Conservation (phyloP, 2,113 vertebrate genomes). For the Cervus canadensis region DNA sequence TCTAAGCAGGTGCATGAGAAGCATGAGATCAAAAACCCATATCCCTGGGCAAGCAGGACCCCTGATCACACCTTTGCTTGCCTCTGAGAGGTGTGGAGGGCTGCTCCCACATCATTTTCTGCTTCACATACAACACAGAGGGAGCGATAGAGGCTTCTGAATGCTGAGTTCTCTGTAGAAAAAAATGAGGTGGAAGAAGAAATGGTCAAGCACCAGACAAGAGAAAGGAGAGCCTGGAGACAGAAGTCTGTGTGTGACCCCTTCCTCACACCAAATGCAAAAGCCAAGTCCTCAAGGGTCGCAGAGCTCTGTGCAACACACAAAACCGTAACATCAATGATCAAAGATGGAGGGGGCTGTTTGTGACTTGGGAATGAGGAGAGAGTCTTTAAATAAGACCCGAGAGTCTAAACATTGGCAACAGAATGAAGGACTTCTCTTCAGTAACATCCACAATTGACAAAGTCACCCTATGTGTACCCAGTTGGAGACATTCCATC, state of each 20-base stretch:
- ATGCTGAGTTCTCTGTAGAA: neutral
- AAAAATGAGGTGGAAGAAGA: neutral
- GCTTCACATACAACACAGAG: neutral
- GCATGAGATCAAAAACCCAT: no score
- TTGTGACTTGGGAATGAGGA: neutral
- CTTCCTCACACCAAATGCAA: neutral
- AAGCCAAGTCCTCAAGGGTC: neutral
- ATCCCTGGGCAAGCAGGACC: no score
- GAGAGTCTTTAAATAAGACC: neutral
- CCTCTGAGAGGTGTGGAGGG: neutral
- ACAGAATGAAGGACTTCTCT: fast-evolving
- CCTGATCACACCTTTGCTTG: fast-evolving
- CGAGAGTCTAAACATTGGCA: fast-evolving
- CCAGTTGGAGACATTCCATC: no score
- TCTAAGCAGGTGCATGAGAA: neutral
- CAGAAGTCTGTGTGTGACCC: neutral
- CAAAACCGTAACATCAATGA: fast-evolving
- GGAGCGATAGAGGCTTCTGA: fast-evolving
- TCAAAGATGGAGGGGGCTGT: fast-evolving
- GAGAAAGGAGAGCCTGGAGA: neutral
- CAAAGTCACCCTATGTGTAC: neutral
- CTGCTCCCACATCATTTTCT: neutral
- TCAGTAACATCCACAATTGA: neutral
- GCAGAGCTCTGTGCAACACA: fast-evolving
- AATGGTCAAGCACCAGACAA: neutral